These are phyloP conservation scores for Cactoblastis cactorum DNA, from an alignment of 2,888 invertebrate species.

Conservation along the genomic window DNA sequence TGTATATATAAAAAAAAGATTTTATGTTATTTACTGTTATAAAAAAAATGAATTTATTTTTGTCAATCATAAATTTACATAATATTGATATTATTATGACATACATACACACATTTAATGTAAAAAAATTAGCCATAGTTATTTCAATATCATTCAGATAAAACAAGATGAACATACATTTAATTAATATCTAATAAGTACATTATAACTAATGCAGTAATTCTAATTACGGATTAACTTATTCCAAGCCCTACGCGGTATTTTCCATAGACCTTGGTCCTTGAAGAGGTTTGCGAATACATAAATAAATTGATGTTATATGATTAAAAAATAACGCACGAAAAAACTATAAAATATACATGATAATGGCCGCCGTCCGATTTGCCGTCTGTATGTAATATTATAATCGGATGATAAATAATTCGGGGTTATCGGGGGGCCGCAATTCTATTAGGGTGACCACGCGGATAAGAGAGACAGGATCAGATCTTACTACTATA, in stretches of 20 bases:
- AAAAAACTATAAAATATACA: constrained; percentile 6
- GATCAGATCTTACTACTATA: neutral
- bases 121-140: too few relatives aligned
- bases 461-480: constrained; percentile 11
- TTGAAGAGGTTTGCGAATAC: neutral
- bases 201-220: too few relatives aligned
- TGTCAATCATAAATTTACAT: too few relatives aligned
- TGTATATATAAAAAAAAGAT: too few relatives aligned
- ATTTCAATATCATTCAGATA: too few relatives aligned
- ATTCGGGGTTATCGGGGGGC: constrained; percentile 72
- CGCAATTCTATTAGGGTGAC: constrained; percentile 38
- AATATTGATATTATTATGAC: too few relatives aligned
- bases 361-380: constrained; percentile 4
- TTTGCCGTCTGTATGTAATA: constrained; percentile 12
- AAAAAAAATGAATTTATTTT: too few relatives aligned
- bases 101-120: too few relatives aligned
- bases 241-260: neutral
- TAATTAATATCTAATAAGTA: too few relatives aligned
- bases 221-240: neutral
- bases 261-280: neutral
- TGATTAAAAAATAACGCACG: constrained; percentile 9
- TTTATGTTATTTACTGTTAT: too few relatives aligned
- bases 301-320: neutral
- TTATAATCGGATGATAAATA: constrained; percentile 68
- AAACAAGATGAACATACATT: too few relatives aligned